Conservation (phyloP, 2,888 invertebrate genomes). For the Syritta pipiens region DNA sequence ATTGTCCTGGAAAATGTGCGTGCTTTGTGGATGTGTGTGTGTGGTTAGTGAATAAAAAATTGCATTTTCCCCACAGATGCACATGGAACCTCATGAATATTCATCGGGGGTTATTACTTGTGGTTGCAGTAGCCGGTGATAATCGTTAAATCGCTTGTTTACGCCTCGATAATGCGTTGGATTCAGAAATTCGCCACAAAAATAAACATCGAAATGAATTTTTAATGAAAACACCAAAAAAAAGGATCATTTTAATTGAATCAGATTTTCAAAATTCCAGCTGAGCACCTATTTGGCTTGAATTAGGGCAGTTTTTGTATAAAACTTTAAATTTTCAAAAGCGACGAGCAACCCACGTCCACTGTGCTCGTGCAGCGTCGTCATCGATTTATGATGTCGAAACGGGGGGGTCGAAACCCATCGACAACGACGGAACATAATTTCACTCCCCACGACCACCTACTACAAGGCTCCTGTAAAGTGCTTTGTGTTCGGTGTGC, state of each 20-base stretch:
- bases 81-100: constrained; percentile 60
- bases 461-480: constrained; percentile 47
- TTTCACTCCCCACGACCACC: constrained; percentile 50
- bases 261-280: constrained; percentile 7
- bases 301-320: constrained; percentile 3
- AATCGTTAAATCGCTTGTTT: constrained; percentile 64
- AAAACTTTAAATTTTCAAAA: constrained; percentile 6
- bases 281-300: background rate
- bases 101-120: constrained; percentile 44
- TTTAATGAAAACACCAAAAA: constrained; percentile 36
- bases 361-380: background rate
- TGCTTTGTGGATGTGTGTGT: background rate
- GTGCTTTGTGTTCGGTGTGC: constrained; percentile 22
- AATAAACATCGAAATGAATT: constrained; percentile 40
- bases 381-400: constrained; percentile 26
- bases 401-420: background rate
- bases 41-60: constrained; percentile 13
- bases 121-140: constrained; percentile 20
- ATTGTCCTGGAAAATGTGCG: constrained; percentile 47
- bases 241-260: constrained; percentile 31
- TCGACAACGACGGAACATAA: constrained; percentile 3
- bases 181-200: constrained; percentile 14
- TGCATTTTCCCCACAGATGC: constrained; percentile 53
- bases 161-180: constrained; percentile 63
- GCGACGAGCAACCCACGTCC: background rate